A percentile compares a stretch with the other conserved stretches of the same genome.
Evolutionary conservation across 2,113 vertebrate species (phyloP).

Genomic region (Chloebia gouldiae): DNA sequence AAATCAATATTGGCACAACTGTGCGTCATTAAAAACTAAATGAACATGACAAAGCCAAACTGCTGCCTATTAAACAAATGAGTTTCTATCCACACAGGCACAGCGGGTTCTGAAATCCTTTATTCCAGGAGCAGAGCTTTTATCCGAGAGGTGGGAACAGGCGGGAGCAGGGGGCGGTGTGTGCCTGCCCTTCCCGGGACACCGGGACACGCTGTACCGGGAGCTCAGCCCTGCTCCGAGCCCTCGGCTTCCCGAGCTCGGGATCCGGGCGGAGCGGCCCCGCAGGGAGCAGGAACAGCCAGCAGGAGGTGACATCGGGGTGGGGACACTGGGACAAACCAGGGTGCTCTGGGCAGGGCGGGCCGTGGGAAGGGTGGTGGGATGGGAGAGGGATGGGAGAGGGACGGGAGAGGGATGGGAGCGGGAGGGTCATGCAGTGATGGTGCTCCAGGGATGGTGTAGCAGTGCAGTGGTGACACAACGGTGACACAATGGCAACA

Average conservation of each 20-base stretch:
- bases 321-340: not conserved
- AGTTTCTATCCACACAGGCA: constrained; percentile 71
- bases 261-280: accelerated
- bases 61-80: constrained; percentile 81
- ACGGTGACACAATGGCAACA: accelerated
- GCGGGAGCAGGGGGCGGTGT: accelerated
- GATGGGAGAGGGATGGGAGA: too few relatives aligned
- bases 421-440: accelerated
- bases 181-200: not conserved
- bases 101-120: constrained; percentile 77
- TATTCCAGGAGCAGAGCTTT: constrained; percentile 66
- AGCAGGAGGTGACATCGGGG: not conserved
- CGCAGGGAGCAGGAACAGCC: not conserved
- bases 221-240: accelerated
- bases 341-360: accelerated
- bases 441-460: accelerated
- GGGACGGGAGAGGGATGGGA: not conserved
- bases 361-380: not conserved
- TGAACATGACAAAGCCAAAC: constrained; percentile 81
- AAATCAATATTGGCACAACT: constrained; percentile 85
- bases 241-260: accelerated
- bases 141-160: not conserved
- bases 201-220: accelerated
- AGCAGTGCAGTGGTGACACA: not conserved
- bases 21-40: constrained; percentile 83